Evolutionary conservation across 2,888 invertebrate species (phyloP).

Genomic region (Scelioninae gen. 1): DNA sequence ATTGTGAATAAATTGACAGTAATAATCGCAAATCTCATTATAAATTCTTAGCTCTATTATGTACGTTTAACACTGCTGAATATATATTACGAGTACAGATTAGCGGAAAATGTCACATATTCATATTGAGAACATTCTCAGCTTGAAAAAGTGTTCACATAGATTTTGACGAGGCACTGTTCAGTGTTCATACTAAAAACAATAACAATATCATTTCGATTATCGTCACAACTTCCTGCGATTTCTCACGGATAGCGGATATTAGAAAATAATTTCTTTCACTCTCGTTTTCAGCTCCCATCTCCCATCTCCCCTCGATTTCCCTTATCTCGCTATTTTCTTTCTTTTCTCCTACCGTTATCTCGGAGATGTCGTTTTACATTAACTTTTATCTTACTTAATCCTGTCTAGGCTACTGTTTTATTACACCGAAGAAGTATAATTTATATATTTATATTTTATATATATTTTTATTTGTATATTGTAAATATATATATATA

Average conservation of each 20-base stretch:
- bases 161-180: conserved; percentile 83
- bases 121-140: conserved; percentile 75
- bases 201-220: conserved; percentile 79
- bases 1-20: conserved; percentile 13
- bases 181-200: conserved; percentile 82
- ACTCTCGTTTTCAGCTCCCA: conserved; percentile 43
- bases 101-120: conserved; percentile 76
- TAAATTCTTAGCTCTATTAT: conserved; percentile 61
- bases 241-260: conserved; percentile 74
- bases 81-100: conserved; percentile 76
- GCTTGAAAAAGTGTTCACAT: conserved; percentile 79
- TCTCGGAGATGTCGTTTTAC: conserved; percentile 73
- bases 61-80: conserved; percentile 76
- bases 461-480: conserved; percentile 35
- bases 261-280: conserved; percentile 78
- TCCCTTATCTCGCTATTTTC: conserved; percentile 48
- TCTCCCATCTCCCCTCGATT: conserved; percentile 34
- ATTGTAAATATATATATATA: conserved; percentile 16
- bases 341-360: conserved; percentile 74
- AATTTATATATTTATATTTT: conserved; percentile 44
- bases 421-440: conserved; percentile 65
- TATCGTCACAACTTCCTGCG: conserved; percentile 74
- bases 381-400: conserved; percentile 67
- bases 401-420: conserved; percentile 68
- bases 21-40: conserved; percentile 52